phyloP scores from a whole-genome alignment of 2,888 invertebrate genomes.

The Andrena fulva region DNA sequence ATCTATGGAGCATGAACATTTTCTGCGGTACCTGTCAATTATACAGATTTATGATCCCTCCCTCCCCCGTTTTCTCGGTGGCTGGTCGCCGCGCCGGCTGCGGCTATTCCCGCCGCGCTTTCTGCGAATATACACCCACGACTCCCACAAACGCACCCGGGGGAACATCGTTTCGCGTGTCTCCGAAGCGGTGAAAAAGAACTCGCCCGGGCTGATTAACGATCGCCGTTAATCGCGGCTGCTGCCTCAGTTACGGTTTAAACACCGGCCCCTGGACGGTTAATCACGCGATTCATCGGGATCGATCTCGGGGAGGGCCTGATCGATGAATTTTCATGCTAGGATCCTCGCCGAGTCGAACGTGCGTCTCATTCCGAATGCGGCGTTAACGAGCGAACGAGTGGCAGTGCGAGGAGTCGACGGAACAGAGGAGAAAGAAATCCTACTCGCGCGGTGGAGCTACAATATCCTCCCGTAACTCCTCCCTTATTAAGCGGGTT shows the following conservation, averaged over 20 bases:
- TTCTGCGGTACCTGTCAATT: constrained; percentile 79
- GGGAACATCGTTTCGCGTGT: constrained; percentile 32
- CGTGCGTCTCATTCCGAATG: neutral
- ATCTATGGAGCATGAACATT: constrained; percentile 69
- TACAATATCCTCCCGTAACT: neutral
- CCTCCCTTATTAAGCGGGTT: neutral
- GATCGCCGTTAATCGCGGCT: constrained; percentile 53
- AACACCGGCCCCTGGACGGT: constrained; percentile 20
- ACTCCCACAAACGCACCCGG: constrained; percentile 36
- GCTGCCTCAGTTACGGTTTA: constrained; percentile 59
- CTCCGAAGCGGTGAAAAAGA: constrained; percentile 22
- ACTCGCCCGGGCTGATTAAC: constrained; percentile 47
- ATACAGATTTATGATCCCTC: constrained; percentile 80
- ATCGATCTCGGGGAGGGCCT: constrained; percentile 14
- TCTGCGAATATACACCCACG: constrained; percentile 53
- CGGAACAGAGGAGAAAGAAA: neutral
- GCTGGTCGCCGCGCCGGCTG: constrained; percentile 1
- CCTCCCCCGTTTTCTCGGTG: constrained; percentile 14
- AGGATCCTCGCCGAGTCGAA: neutral
- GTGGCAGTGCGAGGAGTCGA: too few relatives aligned
- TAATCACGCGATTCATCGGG: constrained; percentile 37
- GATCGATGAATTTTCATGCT: constrained; percentile 26
- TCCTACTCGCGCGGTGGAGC: neutral
- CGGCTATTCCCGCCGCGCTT: constrained; percentile 24
- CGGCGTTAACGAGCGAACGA: constrained; percentile 1